Percentiles rank a stretch among this genome's conserved stretches.
Evolutionary conservation across 2,113 vertebrate genomes (phyloP).

Genomic region (Butastur rufipennis): DNA sequence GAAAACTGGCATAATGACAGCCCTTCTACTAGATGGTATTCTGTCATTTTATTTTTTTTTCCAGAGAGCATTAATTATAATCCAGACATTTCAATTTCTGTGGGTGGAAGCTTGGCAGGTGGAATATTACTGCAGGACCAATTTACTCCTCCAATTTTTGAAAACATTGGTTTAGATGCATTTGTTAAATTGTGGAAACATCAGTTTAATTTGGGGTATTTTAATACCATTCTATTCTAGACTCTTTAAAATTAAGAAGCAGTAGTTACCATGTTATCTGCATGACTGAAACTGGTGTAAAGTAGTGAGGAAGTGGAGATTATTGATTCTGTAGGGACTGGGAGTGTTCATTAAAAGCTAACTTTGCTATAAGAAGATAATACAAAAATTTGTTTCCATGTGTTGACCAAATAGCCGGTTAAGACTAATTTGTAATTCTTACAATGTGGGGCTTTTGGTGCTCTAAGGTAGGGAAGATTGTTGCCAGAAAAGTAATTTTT

Average conservation of each 20-base stretch:
- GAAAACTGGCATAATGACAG: neutral
- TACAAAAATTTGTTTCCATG: neutral
- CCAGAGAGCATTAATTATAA: neutral
- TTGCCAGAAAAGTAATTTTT: neutral
- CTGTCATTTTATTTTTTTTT: neutral
- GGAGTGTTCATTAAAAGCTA: neutral
- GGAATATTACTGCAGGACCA: neutral
- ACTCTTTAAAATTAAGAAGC: neutral
- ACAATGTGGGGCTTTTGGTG: neutral
- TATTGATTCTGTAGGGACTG: neutral
- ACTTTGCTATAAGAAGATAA: neutral
- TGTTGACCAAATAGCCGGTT: neutral
- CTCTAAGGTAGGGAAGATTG: neutral
- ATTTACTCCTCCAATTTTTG: neutral
- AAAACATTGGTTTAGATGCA: neutral
- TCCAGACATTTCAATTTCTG: neutral
- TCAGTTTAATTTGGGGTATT: neutral
- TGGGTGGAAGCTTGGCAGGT: neutral
- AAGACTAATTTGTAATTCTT: neutral
- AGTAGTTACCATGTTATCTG: neutral
- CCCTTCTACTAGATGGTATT: neutral
- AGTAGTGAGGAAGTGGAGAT: neutral
- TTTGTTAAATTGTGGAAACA: neutral
- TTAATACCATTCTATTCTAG: neutral
- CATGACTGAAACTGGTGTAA: neutral